These are phyloP conservation scores for Aurelia aurita DNA, from an alignment of 30 jellyfish, hydroid and myxozoan genomes.

Conservation along the genomic window DNA sequence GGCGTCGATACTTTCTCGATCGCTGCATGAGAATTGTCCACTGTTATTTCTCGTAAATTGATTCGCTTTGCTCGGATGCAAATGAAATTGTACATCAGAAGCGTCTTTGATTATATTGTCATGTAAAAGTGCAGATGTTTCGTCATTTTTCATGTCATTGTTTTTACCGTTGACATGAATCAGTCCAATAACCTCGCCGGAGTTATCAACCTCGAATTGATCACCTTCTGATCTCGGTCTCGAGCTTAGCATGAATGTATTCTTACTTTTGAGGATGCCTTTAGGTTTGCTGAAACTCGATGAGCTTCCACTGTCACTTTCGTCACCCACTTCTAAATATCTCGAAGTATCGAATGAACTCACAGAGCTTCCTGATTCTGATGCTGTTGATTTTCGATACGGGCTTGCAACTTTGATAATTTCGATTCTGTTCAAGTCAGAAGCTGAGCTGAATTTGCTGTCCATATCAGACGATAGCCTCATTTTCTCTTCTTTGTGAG, in stretches of 20 bases:
- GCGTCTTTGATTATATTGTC: not conserved
- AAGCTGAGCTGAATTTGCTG: conserved; percentile 29
- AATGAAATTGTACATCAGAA: conserved; percentile 22
- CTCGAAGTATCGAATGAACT: conserved; percentile 70
- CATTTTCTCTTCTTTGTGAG: conserved; percentile 3
- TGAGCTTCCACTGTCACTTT: conserved; percentile 67
- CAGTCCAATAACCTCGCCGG: conserved; percentile 54
- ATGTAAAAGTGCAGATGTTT: not conserved
- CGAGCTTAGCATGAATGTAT: conserved; percentile 31
- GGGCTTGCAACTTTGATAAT: conserved; percentile 47
- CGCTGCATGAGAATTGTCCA: conserved; percentile 9
- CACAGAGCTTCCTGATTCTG: conserved; percentile 59
- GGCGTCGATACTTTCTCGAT: conserved; percentile 53
- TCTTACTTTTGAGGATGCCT: conserved; percentile 66
- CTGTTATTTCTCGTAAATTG: conserved; percentile 9
- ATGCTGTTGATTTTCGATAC: conserved; percentile 51
- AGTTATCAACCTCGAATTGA: conserved; percentile 20
- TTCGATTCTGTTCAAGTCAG: conserved; percentile 57
- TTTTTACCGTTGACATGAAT: conserved; percentile 35
- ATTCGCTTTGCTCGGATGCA: conserved; percentile 16
- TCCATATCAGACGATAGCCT: conserved; percentile 16
- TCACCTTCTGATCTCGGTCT: conserved; percentile 73
- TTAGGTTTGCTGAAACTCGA: conserved; percentile 55
- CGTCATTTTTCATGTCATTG: not conserved
- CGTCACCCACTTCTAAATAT: conserved; percentile 69